phyloP scores from a whole-genome alignment of 2,113 vertebrate genomes.

The Elachura formosa region DNA sequence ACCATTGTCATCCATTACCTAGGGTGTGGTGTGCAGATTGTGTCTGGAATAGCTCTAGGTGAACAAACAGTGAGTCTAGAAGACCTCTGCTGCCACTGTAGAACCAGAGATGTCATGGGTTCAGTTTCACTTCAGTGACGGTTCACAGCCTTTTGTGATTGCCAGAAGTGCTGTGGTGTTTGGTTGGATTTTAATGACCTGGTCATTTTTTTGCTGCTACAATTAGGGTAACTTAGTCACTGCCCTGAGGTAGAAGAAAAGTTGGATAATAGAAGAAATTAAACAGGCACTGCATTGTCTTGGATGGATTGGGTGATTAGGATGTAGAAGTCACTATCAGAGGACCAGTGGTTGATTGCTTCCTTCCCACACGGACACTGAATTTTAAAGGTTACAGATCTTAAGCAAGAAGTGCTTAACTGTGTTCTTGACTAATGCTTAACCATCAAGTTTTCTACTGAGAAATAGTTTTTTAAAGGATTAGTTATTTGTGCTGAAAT shows the following conservation, averaged over 20 bases:
- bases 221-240: neutral
- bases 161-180: neutral
- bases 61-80: neutral
- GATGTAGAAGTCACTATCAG: neutral
- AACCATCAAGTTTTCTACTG: neutral
- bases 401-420: neutral
- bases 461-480: neutral
- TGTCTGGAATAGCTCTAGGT: neutral
- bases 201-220: neutral
- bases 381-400: neutral
- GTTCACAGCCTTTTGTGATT: neutral
- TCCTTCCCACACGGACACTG: neutral
- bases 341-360: neutral
- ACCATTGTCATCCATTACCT: neutral
- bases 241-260: neutral
- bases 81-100: neutral
- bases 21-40: neutral
- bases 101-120: neutral
- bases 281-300: neutral
- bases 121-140: rapidly evolving
- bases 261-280: neutral
- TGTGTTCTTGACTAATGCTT: neutral
- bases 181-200: neutral
- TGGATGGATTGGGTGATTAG: neutral
- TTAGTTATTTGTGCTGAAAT: neutral